Evolutionary conservation across 2,113 vertebrate genomes (phyloP), one percentile per base, ranked within the genome.

Genomic region (Cariama cristata): DNA sequence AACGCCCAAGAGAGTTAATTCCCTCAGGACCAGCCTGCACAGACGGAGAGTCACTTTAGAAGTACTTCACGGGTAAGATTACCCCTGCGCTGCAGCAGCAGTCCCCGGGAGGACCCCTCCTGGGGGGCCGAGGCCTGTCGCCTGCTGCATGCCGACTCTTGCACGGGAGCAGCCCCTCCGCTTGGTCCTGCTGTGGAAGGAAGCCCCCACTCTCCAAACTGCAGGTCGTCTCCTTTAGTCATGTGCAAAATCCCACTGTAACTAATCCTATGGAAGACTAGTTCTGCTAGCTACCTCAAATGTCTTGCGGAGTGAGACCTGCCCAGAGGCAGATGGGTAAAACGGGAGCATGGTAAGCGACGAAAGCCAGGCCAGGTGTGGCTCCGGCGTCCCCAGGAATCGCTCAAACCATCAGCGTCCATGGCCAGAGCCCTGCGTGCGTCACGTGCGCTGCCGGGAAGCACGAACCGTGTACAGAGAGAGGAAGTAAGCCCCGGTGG

Each of bases 201-300:
- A 44, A 76, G 20, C 42, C 44, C 49, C 42, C 6, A 0, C 64
- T 68, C 79, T 64, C 62, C 35, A 14, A 24, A 4, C 44, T 10
- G 0, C 49, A 33, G 23, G 30, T 35, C 3, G 0, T 35, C 79
- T 40, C 74, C 56, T 33, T 32, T 4, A 28, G 30, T 52, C 42
- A 4, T 1, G 5, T 32, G 52, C 47, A 5, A 9, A 33, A 67
- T 33, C 72, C 90, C 71, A 26, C 47, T 1, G 0, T 9, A 20
- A 14, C 1, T 4, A 21, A 45, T 50, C 21, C 52, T 4, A 4
- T 0, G 1, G 84, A 75, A 83, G 49, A 45, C 32, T 4, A 42
- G 21, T 86, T 68, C 40, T 45, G 80, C 44, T 42, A 68, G 73
- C 93, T 97, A 97, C 96, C 96, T 97, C 96, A 93, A 4, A 27